Percentiles rank a stretch among this genome's conserved stretches.
Conservation (phyloP, 2,113 vertebrate genomes). For the Podilymbus podiceps region DNA sequence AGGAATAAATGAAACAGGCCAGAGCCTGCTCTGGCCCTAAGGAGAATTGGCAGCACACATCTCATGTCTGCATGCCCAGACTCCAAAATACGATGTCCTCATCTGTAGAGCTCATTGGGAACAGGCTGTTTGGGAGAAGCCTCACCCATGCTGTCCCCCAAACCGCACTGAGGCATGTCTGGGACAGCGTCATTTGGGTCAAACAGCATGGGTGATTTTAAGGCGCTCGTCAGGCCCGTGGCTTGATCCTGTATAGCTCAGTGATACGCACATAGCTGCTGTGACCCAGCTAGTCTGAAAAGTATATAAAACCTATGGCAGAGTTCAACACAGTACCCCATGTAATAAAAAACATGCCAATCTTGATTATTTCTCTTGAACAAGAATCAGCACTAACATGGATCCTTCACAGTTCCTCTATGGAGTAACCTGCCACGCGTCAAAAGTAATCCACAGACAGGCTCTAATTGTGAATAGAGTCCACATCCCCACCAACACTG, state of each 20-base stretch:
- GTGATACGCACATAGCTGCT: neutral
- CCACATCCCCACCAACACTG: neutral
- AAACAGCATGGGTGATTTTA: neutral
- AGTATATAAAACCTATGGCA: neutral
- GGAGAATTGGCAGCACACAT: neutral
- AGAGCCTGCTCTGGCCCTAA: neutral
- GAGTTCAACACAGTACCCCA: neutral
- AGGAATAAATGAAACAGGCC: neutral
- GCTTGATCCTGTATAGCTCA: neutral
- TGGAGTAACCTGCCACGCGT: neutral
- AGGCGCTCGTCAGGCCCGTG: neutral
- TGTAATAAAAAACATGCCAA: neutral
- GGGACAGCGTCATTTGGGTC: neutral
- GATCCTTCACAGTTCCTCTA: neutral
- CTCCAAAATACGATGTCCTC: neutral
- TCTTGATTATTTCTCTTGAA: neutral
- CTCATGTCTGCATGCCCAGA: neutral
- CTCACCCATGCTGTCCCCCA: neutral
- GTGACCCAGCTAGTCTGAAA: neutral
- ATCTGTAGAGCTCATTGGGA: neutral
- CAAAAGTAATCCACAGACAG: neutral
- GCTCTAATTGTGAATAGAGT: conserved; percentile 6
- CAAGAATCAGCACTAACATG: neutral
- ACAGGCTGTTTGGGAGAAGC: neutral
- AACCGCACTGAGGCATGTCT: neutral